Percentiles rank a stretch among this genome's conserved stretches.
Conservation (phyloP, 2,888 invertebrate genomes). For the Psylliodes chrysocephalus region DNA sequence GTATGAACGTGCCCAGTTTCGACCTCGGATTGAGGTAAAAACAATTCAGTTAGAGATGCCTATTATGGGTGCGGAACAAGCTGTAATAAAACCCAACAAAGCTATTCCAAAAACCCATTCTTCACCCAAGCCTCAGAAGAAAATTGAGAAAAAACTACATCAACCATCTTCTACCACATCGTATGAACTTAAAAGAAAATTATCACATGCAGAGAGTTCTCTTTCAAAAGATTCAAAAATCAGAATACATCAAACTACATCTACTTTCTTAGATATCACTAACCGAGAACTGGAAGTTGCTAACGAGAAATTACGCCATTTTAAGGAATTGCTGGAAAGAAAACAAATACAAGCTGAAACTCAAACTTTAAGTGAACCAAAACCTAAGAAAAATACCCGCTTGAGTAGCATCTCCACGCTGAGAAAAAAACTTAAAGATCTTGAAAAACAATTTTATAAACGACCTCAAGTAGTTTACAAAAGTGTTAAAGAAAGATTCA, state of each 20-base stretch:
- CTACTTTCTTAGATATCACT: slow-evolving; percentile 29
- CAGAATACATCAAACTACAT: slow-evolving; percentile 15
- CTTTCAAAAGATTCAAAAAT: slow-evolving; percentile 8
- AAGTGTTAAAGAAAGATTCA: slow-evolving; percentile 41
- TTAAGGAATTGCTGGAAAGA: slow-evolving; percentile 22
- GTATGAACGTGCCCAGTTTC: background rate
- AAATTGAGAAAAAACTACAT: background rate
- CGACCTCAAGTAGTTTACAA: slow-evolving; percentile 43
- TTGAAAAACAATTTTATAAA: slow-evolving; percentile 52
- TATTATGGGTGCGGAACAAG: slow-evolving; percentile 34
- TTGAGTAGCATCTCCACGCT: slow-evolving; percentile 49
- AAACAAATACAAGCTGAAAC: slow-evolving; percentile 12
- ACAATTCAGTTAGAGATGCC: slow-evolving; percentile 41
- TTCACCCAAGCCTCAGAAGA: background rate
- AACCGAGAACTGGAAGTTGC: slow-evolving; percentile 34
- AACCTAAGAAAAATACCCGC: slow-evolving; percentile 25
- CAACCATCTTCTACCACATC: background rate
- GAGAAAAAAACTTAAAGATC: slow-evolving; percentile 48
- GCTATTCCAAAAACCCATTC: background rate
- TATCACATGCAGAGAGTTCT: slow-evolving; percentile 15
- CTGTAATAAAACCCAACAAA: slow-evolving; percentile 27
- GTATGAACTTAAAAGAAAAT: slow-evolving; percentile 12
- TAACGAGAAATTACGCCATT: slow-evolving; percentile 27
- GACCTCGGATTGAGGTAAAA: slow-evolving; percentile 33
- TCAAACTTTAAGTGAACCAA: slow-evolving; percentile 7